These are phyloP conservation scores for Macropus fuliginosus DNA, from an alignment of 2,797 vertebrate genomes.

Conservation along the genomic window DNA sequence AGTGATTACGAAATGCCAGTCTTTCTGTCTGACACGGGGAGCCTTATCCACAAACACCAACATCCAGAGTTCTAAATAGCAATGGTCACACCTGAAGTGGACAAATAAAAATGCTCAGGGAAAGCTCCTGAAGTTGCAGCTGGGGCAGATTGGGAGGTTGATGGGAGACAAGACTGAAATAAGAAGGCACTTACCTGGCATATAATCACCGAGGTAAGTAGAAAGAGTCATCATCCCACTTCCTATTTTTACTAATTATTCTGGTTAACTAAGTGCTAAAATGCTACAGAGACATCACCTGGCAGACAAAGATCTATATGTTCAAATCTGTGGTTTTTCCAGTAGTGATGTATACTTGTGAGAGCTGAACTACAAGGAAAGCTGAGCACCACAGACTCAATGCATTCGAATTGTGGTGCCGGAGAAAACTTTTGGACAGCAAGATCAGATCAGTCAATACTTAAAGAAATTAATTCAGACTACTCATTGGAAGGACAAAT, in stretches of 20 bases:
- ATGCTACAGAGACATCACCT: background rate
- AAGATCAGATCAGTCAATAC: background rate
- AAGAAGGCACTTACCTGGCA: background rate
- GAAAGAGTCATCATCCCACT: background rate
- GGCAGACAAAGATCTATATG: background rate
- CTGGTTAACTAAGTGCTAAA: background rate
- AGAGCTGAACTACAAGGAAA: background rate
- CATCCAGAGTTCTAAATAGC: background rate
- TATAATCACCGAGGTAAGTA: background rate
- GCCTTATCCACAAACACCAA: background rate
- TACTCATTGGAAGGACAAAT: background rate
- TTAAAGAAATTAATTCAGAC: background rate
- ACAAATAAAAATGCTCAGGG: background rate
- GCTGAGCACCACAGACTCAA: background rate
- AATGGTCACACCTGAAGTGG: background rate
- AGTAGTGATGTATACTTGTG: background rate
- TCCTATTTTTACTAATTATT: background rate
- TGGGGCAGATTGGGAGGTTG: background rate
- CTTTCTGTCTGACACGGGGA: background rate
- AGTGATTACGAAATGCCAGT: background rate
- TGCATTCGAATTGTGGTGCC: background rate
- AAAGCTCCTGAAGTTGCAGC: background rate
- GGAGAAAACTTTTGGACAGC: background rate
- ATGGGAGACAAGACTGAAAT: background rate
- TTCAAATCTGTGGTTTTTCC: background rate